These are phyloP conservation scores for Sinocyclocheilus anophthalmus DNA, from an alignment of 2,113 vertebrate species.

Conservation along the genomic window DNA sequence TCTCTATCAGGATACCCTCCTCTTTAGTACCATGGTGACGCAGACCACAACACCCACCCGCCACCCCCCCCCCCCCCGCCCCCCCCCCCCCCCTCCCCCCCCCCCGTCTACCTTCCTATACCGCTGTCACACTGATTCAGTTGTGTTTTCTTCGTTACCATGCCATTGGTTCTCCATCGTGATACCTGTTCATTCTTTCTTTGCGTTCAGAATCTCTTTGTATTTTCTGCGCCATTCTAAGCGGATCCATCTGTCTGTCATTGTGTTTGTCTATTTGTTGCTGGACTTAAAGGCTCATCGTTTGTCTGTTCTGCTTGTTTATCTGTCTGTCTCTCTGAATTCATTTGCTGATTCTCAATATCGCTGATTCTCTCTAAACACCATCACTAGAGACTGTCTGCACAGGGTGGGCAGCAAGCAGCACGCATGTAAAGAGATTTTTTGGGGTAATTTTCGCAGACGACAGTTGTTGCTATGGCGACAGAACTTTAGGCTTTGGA, in stretches of 20 bases:
- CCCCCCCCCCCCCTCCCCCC: conserved; percentile 47
- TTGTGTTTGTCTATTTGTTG: conserved; percentile 27
- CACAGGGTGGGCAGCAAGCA: conserved; percentile 31
- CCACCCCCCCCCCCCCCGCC: conserved; percentile 55
- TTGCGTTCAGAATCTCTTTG: conserved; percentile 41
- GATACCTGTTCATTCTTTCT: conserved; percentile 55
- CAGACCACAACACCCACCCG: no score
- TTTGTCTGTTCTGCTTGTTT: neutral
- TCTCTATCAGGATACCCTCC: conserved; percentile 69
- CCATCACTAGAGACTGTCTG: conserved; percentile 27
- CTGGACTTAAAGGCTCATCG: neutral
- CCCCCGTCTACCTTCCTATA: conserved; percentile 49
- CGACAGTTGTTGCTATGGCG: conserved; percentile 79
- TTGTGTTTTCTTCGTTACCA: conserved; percentile 69
- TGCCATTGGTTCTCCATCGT: conserved; percentile 70
- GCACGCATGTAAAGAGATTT: conserved; percentile 59
- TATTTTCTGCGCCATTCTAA: conserved; percentile 45
- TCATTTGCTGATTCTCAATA: conserved; percentile 55
- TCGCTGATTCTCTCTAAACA: conserved; percentile 39
- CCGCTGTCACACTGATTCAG: conserved; percentile 58
- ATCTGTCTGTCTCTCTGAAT: neutral
- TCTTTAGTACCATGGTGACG: conserved; percentile 75
- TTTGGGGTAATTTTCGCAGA: conserved; percentile 76
- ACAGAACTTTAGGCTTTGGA: conserved; percentile 77
- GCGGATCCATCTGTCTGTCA: neutral